These are phyloP conservation scores for Drosophila lini DNA, from an alignment of 1,140 invertebrate genomes.

Conservation along the genomic window DNA sequence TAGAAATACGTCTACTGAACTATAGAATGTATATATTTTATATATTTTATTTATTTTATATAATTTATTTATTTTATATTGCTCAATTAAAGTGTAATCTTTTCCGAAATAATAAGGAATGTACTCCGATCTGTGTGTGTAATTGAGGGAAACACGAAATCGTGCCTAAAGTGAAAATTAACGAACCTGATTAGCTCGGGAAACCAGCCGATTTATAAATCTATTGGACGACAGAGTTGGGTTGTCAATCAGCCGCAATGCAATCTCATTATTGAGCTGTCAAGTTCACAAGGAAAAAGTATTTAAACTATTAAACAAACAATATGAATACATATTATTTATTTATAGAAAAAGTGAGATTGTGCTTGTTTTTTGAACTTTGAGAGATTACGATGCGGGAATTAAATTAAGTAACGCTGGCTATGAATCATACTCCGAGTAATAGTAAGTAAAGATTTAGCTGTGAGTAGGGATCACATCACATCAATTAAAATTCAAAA, in stretches of 20 bases:
- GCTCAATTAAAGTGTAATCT: conserved; percentile 1
- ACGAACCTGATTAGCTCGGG: background rate
- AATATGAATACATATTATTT: background rate
- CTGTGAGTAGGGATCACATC: background rate
- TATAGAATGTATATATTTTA: background rate
- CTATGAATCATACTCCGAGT: conserved; percentile 12
- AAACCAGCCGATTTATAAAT: background rate
- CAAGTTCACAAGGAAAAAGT: background rate
- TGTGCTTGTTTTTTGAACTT: background rate
- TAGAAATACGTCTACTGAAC: background rate
- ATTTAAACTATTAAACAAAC: background rate
- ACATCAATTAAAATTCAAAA: conserved; percentile 1
- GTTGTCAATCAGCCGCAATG: conserved; percentile 6
- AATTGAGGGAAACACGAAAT: conserved; percentile 1
- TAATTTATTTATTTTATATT: background rate
- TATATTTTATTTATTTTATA: too few relatives aligned
- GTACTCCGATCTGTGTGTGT: background rate
- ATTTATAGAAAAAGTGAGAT: background rate
- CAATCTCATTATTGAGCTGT: background rate
- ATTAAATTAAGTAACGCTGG: background rate
- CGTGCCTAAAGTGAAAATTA: conserved; percentile 6
- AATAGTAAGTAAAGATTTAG: background rate
- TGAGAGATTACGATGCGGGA: conserved; percentile 5
- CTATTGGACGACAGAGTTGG: background rate
- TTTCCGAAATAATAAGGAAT: background rate